Base-by-base conservation (phyloP, 2,113 vertebrate species). In the Perca schrenkii region DNA sequence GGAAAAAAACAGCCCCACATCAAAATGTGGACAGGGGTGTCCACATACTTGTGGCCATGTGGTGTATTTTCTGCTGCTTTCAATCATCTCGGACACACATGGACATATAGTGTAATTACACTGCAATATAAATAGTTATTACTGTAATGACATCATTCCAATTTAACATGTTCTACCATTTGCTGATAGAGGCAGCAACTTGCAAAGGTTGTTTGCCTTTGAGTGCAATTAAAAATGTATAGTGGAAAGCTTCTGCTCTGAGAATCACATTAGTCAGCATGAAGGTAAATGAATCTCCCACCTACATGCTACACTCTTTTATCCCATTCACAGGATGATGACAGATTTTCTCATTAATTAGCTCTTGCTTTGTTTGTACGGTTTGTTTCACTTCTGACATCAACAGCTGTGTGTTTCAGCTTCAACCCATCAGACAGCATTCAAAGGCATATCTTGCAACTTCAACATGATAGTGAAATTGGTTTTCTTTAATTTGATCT, bases 141-240 rank as follows among this genome's bases (percentile, higher is more conserved):
- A 21, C 50, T 56, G 21, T 69, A 80, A 80, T 74, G 71, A 72
- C 73, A 64, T 50, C 36, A 17, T 83, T 79, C 43, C 11, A 43
- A 28, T 84, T 78, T 49, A 72, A 78, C 50, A 40, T 47, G 4
- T 53, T 56, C 58, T n/a, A 40, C 49, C 43, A 53, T 86, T 77
- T 87, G 68, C 67, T 74, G 52, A 85, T 82, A 73, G 31, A 72
- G 47, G 15, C 11, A 11, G n/a, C 56, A 79, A 80, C 86, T 89
- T 87, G 63, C 52, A 79, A 73, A 50, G 79, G 65, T 83, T 88
- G 69, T 62, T 73, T 83, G 67, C 79, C 64, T 89, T 85, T 52
- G 65, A 86, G 88, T 64, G 65, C 53, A 91, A 90, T 92, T 88
- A 80, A 86, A 92, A 83, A 89, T 85, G 52, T 74, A 76, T 56